Base-by-base conservation (phyloP, 2,113 vertebrate species). In the Oophaga pumilio region DNA sequence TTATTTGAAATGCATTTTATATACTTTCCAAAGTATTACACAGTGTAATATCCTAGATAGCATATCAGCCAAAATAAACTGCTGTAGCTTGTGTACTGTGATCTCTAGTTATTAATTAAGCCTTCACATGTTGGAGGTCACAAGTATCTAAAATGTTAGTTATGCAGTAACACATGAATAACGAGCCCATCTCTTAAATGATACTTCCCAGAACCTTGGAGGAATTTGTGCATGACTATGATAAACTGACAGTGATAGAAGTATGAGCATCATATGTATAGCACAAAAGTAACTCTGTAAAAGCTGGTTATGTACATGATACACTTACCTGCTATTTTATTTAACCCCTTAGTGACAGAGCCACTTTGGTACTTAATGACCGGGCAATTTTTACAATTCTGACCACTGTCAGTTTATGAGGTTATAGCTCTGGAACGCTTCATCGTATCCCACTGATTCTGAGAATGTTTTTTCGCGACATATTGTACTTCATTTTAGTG, bases 171-270 rank as follows among this genome's bases (percentile, higher is more conserved):
- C 33, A 43, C 17, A 64, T 82, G 24, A 82, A 82, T 57, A 82
- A 82, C 20, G 28, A 64, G 59, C 26, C 28, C 59, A 33, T 82
- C 20, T 62, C 59, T 50, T 33, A 17, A 57, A 80, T 82, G 59
- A 82, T 64, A 80, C 17, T 80, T 80, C 49, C 18, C 79, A 82
- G 79, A 82, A 50, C 59, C 22, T 64, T 49, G 79, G 43, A 82
- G 53, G 59, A 82, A 82, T 64, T 82, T 82, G 9, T n/a, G 50
- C 79, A 33, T 64, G 59, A 50, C 79, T 64, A 64, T 82, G 59
- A 82, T 64, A 50, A 82, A 82, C 17, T 49, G 33, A 62, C 13
- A 26, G 52, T 78, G 49, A 78, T 78, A 64, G 59, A 62, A 82
- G 59, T 64, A 64, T 64, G 11, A 49, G 33, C 60, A 64, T 82